Evolutionary conservation across 2,888 invertebrate genomes (phyloP).

Genomic region (Pteria penguin): DNA sequence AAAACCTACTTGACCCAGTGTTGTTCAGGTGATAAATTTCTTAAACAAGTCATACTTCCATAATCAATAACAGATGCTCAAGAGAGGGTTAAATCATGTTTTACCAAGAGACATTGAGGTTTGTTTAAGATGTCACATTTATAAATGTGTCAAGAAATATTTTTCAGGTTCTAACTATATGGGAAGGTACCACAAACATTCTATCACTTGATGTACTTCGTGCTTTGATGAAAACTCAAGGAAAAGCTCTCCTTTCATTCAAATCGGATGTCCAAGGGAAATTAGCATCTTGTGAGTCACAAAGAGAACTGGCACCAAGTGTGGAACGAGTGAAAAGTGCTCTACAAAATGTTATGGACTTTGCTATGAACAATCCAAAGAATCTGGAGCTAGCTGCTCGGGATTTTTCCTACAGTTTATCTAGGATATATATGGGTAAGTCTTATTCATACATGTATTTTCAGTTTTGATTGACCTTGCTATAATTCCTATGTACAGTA

Average conservation of each 20-base stretch:
- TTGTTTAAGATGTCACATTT: not conserved
- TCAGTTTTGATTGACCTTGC: too few species aligned
- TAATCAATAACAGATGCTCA: too few species aligned
- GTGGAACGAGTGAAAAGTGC: conserved; percentile 62
- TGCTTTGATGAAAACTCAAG: conserved; percentile 81
- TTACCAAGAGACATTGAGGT: too few species aligned
- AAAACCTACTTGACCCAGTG: too few species aligned
- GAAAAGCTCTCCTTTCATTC: conserved; percentile 79
- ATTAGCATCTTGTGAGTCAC: conserved; percentile 50
- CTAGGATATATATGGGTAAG: conserved; percentile 79
- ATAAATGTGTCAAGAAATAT: not conserved
- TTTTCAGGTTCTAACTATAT: conserved; percentile 82
- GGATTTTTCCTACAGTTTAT: conserved; percentile 81
- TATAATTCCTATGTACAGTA: too few species aligned
- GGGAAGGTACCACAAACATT: conserved; percentile 84
- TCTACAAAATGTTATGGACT: conserved; percentile 41
- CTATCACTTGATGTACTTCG: conserved; percentile 82
- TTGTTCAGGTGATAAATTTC: too few species aligned
- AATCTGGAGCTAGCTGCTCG: conserved; percentile 80
- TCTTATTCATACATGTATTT: too few species aligned
- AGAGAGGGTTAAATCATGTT: too few species aligned
- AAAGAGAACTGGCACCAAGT: conserved; percentile 47
- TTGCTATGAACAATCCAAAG: conserved; percentile 41
- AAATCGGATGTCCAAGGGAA: conserved; percentile 68
- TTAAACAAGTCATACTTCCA: too few species aligned